Evolutionary conservation across 2,797 vertebrate genomes (phyloP).

Genomic region (Gymnodraco acuticeps): DNA sequence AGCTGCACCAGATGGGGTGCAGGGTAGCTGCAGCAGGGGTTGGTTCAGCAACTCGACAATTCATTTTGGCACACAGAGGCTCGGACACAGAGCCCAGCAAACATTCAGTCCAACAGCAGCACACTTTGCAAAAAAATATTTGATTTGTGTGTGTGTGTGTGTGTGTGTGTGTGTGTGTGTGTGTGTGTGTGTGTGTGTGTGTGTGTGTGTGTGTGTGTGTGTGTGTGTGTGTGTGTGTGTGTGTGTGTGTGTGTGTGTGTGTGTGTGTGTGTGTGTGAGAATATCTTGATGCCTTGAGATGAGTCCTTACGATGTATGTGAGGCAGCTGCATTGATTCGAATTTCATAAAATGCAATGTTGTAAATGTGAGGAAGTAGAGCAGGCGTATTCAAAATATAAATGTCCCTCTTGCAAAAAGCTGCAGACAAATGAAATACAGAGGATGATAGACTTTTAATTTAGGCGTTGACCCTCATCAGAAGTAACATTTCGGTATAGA

Average conservation of each 20-base stretch:
- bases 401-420: not conserved
- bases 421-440: not conserved
- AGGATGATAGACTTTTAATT: not conserved
- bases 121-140: conserved; percentile 37
- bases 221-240: too few relatives aligned
- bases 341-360: conserved; percentile 42
- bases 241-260: not conserved
- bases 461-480: not conserved
- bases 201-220: conserved; percentile 14
- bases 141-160: conserved; percentile 14
- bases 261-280: conserved; percentile 23
- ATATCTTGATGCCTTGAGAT: conserved; percentile 48
- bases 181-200: conserved; percentile 9
- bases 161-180: conserved; percentile 17
- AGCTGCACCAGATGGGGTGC: conserved; percentile 61
- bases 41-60: conserved; percentile 54
- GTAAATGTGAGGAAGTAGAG: conserved; percentile 36
- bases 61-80: conserved; percentile 56
- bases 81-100: conserved; percentile 46
- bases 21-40: conserved; percentile 54
- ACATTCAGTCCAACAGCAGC: conserved; percentile 49
- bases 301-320: conserved; percentile 45
- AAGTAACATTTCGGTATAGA: not conserved
- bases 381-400: not conserved
- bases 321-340: conserved; percentile 57